These are phyloP conservation scores for Tethea ocularis DNA, from an alignment of 2,888 invertebrate species.

Conservation along the genomic window DNA sequence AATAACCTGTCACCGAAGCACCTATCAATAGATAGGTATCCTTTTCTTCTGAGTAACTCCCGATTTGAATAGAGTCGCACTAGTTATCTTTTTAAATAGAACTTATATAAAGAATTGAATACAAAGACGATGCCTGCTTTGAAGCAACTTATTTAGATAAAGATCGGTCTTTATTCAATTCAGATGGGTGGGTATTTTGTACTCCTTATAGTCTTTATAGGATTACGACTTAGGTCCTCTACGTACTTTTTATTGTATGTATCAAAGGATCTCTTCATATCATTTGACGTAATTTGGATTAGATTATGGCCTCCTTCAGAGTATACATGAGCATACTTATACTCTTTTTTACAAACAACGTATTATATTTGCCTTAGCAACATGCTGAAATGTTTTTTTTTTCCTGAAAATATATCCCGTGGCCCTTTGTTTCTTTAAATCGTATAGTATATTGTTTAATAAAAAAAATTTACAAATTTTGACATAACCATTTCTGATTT, in stretches of 20 bases:
- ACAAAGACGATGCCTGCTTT: constrained; percentile 22
- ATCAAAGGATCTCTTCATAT: too few species aligned
- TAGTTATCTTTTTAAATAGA: constrained; percentile 43
- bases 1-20: constrained; percentile 21
- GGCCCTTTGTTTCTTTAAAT: background rate
- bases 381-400: too few species aligned
- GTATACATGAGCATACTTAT: too few species aligned
- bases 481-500: background rate
- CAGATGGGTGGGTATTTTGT: background rate
- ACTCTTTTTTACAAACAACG: too few species aligned
- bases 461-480: too few species aligned
- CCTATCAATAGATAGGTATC: constrained; percentile 22
- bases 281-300: too few species aligned
- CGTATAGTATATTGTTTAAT: background rate
- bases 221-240: background rate
- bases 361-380: too few species aligned
- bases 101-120: constrained; percentile 38
- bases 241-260: background rate
- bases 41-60: constrained; percentile 19
- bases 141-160: constrained; percentile 14
- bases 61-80: constrained; percentile 33
- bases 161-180: constrained; percentile 15
- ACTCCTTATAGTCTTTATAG: background rate
- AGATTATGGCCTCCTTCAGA: too few species aligned
- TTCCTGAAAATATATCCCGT: too few species aligned